These are phyloP conservation scores for Trichomalopsis sarcophagae DNA, from an alignment of 1,140 invertebrate genomes.

Conservation along the genomic window DNA sequence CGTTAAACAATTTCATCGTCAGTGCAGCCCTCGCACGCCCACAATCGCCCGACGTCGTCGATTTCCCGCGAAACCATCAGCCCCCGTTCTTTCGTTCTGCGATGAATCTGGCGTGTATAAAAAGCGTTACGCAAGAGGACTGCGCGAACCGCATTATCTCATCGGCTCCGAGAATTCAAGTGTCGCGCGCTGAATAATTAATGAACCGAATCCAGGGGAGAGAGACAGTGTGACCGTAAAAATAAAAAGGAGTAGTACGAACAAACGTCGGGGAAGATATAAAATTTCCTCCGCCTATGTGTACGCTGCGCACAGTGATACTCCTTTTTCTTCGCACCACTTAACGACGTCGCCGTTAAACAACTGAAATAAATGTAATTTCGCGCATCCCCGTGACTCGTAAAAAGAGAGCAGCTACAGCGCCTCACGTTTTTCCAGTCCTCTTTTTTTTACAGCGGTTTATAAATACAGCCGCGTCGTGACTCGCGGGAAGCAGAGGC, in stretches of 20 bases:
- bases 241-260: neutral
- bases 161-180: neutral
- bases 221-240: neutral
- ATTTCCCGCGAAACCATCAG: neutral
- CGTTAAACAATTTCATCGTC: neutral
- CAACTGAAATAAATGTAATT: slow-evolving; percentile 44
- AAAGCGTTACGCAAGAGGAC: neutral
- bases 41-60: neutral
- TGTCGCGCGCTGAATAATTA: slow-evolving; percentile 13
- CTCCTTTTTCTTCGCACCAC: neutral
- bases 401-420: neutral
- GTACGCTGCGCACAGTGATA: neutral
- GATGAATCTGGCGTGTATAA: too few relatives aligned
- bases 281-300: neutral
- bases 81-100: too few relatives aligned
- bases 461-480: neutral
- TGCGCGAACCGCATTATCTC: neutral
- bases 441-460: neutral
- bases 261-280: neutral
- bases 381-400: slow-evolving; percentile 20
- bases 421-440: neutral
- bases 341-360: slow-evolving; percentile 1
- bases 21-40: neutral
- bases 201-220: neutral
- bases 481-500: neutral